A percentile compares a stretch with the other conserved stretches of the same genome.
phyloP scores from a whole-genome alignment of 2,113 vertebrate genomes.

The Salminus brasiliensis region DNA sequence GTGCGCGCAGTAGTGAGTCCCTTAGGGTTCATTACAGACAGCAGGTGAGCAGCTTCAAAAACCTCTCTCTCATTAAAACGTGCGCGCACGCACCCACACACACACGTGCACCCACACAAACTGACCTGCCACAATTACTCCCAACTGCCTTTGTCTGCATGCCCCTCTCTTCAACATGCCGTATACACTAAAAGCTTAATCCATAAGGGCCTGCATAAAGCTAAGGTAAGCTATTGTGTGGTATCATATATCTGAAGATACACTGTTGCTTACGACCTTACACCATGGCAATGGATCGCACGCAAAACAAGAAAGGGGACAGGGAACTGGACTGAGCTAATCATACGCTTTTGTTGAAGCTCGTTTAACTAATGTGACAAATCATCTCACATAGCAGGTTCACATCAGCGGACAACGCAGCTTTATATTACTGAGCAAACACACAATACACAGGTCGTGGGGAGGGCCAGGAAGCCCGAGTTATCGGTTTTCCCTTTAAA shows the following conservation, averaged over 20 bases:
- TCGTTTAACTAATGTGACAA: conserved; percentile 77
- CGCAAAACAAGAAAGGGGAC: conserved; percentile 24
- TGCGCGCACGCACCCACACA: neutral
- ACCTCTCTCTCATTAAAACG: conserved; percentile 49
- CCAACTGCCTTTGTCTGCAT: conserved; percentile 36
- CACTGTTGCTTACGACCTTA: conserved; percentile 59
- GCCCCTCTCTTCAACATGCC: conserved; percentile 16
- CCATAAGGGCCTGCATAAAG: conserved; percentile 25
- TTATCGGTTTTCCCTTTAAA: conserved; percentile 39
- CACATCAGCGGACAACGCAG: conserved; percentile 65
- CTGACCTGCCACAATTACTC: conserved; percentile 51
- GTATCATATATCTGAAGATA: conserved; percentile 56
- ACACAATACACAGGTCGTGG: conserved; percentile 58
- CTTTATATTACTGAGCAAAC: conserved; percentile 69
- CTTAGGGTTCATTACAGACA: conserved; percentile 56
- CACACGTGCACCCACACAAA: conserved; percentile 27
- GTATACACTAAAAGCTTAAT: conserved; percentile 49
- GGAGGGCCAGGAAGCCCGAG: conserved; percentile 33
- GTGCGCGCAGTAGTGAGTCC: conserved; percentile 28
- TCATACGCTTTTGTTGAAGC: conserved; percentile 73
- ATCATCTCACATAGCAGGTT: conserved; percentile 69
- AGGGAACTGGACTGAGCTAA: conserved; percentile 67
- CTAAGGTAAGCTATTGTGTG: conserved; percentile 48
- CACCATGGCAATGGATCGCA: conserved; percentile 38
- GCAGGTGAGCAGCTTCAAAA: conserved; percentile 52